These are phyloP conservation scores for Heterotilapia buettikoferi DNA, from an alignment of 2,113 vertebrate species.

Conservation along the genomic window DNA sequence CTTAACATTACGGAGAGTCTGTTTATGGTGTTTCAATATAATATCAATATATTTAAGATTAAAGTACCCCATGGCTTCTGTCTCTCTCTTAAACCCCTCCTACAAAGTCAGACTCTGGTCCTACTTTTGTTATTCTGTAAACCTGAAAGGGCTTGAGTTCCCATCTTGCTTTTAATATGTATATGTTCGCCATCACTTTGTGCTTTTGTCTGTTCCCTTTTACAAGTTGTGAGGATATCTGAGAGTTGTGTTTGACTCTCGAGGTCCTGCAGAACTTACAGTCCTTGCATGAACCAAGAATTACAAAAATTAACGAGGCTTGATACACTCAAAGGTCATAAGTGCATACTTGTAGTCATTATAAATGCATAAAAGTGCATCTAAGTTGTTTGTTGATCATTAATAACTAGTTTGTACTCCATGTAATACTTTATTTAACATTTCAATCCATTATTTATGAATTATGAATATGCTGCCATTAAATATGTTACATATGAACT, in stretches of 20 bases:
- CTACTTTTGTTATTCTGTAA: background rate
- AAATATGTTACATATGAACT: background rate
- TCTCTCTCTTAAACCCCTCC: background rate
- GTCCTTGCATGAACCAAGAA: background rate
- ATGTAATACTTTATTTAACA: background rate
- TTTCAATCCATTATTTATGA: background rate
- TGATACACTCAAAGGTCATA: background rate
- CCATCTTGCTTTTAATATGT: background rate
- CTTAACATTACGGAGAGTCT: background rate
- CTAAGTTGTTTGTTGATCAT: background rate
- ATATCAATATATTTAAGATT: background rate
- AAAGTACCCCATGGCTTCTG: background rate
- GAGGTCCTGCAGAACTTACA: background rate
- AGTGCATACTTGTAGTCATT: background rate
- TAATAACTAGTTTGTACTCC: background rate
- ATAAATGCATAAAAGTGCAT: background rate
- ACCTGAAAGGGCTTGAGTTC: background rate
- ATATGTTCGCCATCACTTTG: background rate
- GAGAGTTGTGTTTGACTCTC: background rate
- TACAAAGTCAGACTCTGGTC: background rate
- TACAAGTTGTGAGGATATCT: background rate
- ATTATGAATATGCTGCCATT: background rate
- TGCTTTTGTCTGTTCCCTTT: background rate
- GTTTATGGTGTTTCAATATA: background rate
- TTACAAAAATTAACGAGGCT: background rate